phyloP scores from a whole-genome alignment of 2,888 invertebrate species.

The Cerastis rubricosa region DNA sequence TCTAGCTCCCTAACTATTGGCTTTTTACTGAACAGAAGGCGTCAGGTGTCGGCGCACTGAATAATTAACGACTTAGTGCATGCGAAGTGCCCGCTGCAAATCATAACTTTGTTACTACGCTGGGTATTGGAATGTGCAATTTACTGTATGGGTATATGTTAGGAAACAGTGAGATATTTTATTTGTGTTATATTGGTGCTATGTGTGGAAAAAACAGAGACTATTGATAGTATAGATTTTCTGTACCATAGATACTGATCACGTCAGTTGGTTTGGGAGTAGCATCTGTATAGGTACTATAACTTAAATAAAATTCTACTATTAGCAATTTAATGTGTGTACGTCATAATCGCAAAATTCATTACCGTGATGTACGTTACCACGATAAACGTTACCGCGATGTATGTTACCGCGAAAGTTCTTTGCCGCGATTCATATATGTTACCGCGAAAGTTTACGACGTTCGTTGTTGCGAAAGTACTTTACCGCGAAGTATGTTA shows the following conservation, averaged over 20 bases:
- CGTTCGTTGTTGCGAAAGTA: too few species aligned
- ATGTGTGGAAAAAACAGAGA: background rate
- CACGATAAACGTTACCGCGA: too few species aligned
- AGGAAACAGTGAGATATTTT: background rate
- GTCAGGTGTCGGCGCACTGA: constrained; percentile 70
- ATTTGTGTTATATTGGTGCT: background rate
- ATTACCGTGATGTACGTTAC: too few species aligned
- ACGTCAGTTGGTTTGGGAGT: background rate
- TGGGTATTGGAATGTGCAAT: constrained; percentile 39
- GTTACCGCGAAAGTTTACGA: too few species aligned
- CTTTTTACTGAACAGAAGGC: constrained; percentile 62
- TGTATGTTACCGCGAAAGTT: too few species aligned
- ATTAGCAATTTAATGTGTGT: too few species aligned
- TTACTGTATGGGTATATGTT: background rate
- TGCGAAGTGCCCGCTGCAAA: constrained; percentile 53
- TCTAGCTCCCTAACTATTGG: constrained; percentile 50
- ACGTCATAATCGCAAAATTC: too few species aligned
- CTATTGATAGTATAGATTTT: background rate
- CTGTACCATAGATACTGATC: background rate
- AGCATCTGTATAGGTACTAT: background rate
- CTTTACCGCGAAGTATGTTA: too few species aligned
- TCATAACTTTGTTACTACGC: constrained; percentile 51
- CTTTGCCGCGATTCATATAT: too few species aligned
- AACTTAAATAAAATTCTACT: background rate
- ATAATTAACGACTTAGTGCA: constrained; percentile 70